Evolutionary conservation across 1,140 invertebrate genomes (phyloP).

Genomic region (Aphis craccivora): DNA sequence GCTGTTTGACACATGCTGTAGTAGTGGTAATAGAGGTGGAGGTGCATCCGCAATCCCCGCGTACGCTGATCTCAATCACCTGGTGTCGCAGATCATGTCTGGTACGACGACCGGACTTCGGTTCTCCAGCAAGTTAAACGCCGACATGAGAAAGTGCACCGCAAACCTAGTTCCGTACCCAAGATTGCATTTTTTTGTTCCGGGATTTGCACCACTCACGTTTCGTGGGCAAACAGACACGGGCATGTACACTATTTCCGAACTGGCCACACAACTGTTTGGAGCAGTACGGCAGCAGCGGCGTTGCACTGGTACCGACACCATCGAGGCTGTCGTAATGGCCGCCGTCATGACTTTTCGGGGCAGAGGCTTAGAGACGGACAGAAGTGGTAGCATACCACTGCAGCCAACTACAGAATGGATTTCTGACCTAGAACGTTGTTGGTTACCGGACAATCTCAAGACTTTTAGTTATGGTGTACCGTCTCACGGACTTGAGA

Average conservation of each 20-base stretch:
- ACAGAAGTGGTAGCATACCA: too few species aligned
- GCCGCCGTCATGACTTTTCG: constrained; percentile 46
- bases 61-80: constrained; percentile 70
- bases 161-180: constrained; percentile 70
- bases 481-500: constrained; percentile 6
- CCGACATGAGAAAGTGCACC: constrained; percentile 74
- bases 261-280: background rate
- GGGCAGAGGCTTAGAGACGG: background rate
- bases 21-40: constrained; percentile 64
- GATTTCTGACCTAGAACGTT: background rate
- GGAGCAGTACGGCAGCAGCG: background rate
- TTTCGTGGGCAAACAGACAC: constrained; percentile 69
- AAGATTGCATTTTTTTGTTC: constrained; percentile 67
- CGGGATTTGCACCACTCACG: constrained; percentile 72
- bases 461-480: constrained; percentile 24
- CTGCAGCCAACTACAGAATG: background rate
- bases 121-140: constrained; percentile 75
- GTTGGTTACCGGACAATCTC: constrained; percentile 46
- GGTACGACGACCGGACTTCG: constrained; percentile 70
- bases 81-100: constrained; percentile 70
- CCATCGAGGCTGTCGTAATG: background rate
- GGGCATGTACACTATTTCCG: background rate
- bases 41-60: constrained; percentile 68
- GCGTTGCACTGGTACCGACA: background rate
- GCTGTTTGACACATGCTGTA: constrained; percentile 72